Evolutionary conservation across 2,888 invertebrate species (phyloP), one percentile per base, ranked within the genome.

Genomic region (Penaeus monodon): DNA sequence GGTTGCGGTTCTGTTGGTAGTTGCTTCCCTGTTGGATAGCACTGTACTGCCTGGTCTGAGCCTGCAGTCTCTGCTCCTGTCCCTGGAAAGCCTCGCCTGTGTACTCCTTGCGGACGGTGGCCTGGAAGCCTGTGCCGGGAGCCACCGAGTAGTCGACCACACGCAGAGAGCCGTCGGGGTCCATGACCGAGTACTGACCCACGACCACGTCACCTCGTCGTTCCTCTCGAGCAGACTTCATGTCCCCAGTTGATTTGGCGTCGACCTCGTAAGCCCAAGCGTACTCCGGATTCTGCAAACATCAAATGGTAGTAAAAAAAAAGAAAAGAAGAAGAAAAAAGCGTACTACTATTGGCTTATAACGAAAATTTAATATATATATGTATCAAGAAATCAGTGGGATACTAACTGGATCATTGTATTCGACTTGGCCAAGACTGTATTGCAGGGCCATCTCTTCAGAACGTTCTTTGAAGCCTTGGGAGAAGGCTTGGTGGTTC

Each of bases 81-180:
- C 57, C 57, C 57, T 57, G 57, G 57, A 57, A 20, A 57, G 57
- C 57, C 57, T 57, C 57, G 57, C 57, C 49, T 6, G 49, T 4
- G 33, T 27, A 24, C 22, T 76, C 29, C 76, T 57, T 83, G 65
- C 49, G 57, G 63, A 83, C 83, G 8, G 74, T 76, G 74, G 83
- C 83, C 63, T 83, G 74, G 85, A 85, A 85, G 57, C 85, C 85
- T 70, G 85, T 85, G 14, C 80, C 85, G 12, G 85, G 85, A 33
- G 65, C 65, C 24, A 80, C 80, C 1, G 80, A 85, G 74, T 85
- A 85, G 73, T 85, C 85, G 68, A 80, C 85, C 6, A 64, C 64
- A 8, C 80, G 80, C 38, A 73, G 57, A 49, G 80, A 63, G 3
- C 85, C 85, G 65, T 85, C 80, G 44, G 85, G 85, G 44, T 85